Conservation (phyloP, 2,113 vertebrate species). For the Falcunculus frontatus region DNA sequence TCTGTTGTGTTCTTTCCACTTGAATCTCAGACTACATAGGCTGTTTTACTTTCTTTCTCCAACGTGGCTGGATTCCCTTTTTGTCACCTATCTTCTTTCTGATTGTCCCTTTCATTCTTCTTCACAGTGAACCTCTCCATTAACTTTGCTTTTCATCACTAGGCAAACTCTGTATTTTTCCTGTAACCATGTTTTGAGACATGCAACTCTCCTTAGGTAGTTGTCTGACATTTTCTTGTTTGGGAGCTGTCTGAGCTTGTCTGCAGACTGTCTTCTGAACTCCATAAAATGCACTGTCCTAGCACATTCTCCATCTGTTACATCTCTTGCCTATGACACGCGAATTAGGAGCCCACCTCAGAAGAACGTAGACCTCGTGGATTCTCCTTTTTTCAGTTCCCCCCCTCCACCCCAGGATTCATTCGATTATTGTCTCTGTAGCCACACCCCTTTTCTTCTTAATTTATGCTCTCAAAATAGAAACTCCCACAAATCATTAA, state of each 20-base stretch:
- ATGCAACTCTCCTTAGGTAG: neutral
- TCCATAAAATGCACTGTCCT: neutral
- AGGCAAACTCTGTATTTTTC: neutral
- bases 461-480: neutral
- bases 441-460: neutral
- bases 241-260: neutral
- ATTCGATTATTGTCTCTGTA: neutral
- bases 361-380: neutral
- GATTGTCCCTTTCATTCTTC: neutral
- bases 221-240: neutral
- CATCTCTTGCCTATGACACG: neutral
- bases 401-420: fast-evolving
- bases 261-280: neutral
- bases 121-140: neutral
- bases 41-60: neutral
- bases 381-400: neutral
- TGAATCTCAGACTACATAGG: neutral
- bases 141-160: neutral
- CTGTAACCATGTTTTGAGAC: neutral
- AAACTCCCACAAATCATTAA: neutral
- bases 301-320: neutral
- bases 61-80: fast-evolving
- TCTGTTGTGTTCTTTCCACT: neutral
- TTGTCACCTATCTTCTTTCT: neutral
- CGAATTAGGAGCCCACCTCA: neutral